A percentile compares a stretch with the other conserved stretches of the same genome.
These are phyloP conservation scores for Epicauta chinensis DNA, from an alignment of 1,140 invertebrate genomes.

Conservation along the genomic window DNA sequence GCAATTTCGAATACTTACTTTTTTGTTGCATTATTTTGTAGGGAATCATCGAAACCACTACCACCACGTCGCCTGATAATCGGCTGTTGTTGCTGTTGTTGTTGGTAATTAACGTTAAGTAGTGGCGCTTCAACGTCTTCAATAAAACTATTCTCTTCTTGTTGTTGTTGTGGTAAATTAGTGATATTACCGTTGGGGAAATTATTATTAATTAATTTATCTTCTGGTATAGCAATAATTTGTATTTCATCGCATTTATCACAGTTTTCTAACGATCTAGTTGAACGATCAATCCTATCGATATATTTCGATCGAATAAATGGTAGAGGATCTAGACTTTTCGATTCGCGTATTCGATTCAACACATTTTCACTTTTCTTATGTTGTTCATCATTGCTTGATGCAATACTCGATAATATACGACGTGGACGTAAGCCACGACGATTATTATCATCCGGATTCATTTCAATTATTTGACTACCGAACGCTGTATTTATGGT, in stretches of 20 bases:
- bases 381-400: constrained; percentile 48
- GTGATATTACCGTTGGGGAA: constrained; percentile 51
- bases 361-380: constrained; percentile 39
- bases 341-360: constrained; percentile 45
- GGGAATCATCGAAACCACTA: constrained; percentile 30
- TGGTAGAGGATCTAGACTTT: constrained; percentile 48
- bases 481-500: constrained; percentile 46
- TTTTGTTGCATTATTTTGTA: constrained; percentile 43
- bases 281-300: constrained; percentile 30
- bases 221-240: constrained; percentile 43
- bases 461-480: constrained; percentile 40
- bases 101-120: constrained; percentile 38
- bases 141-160: constrained; percentile 30
- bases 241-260: constrained; percentile 41
- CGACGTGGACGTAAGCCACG: constrained; percentile 38
- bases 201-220: constrained; percentile 49
- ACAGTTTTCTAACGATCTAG: constrained; percentile 40
- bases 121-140: constrained; percentile 51
- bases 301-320: constrained; percentile 30
- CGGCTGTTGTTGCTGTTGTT: constrained; percentile 12
- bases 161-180: constrained; percentile 26
- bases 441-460: constrained; percentile 37
- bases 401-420: constrained; percentile 49
- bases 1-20: constrained; percentile 27
- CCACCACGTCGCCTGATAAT: constrained; percentile 32